Conservation (phyloP, 2,113 vertebrate genomes). For the Bubo blakistoni region DNA sequence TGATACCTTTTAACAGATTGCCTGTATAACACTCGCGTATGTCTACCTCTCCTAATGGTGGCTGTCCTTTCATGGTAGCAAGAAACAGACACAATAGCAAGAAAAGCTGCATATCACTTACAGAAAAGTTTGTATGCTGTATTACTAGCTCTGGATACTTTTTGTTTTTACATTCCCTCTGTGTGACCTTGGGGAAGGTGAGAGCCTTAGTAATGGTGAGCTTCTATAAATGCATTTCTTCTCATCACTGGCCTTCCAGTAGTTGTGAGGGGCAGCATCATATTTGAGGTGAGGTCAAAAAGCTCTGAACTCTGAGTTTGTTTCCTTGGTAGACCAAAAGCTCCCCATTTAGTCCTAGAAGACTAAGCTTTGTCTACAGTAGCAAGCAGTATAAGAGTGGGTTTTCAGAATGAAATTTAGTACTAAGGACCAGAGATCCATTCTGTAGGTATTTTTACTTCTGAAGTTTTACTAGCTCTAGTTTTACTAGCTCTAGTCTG, state of each 20-base stretch:
- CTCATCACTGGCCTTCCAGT: not conserved
- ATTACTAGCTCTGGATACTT: not conserved
- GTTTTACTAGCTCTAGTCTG: not conserved
- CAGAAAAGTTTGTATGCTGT: not conserved
- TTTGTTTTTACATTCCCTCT: not conserved
- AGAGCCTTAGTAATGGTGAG: not conserved
- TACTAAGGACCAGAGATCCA: not conserved
- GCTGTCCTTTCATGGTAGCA: not conserved
- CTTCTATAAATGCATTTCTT: not conserved
- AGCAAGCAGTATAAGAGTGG: not conserved
- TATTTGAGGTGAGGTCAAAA: not conserved
- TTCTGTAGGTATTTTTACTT: not conserved
- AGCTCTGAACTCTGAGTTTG: not conserved
- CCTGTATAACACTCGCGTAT: not conserved
- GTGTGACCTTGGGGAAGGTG: not conserved
- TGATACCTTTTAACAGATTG: slow-evolving; percentile 39
- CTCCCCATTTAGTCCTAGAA: not conserved
- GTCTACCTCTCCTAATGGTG: not conserved
- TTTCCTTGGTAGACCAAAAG: not conserved
- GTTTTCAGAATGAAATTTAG: not conserved
- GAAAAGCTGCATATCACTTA: not conserved
- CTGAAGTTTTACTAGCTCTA: not conserved
- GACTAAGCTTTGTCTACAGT: not conserved
- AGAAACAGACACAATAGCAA: not conserved
- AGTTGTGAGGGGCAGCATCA: not conserved